Evolutionary conservation across 2,797 vertebrate genomes (phyloP), one percentile per base, ranked within the genome.

Genomic region (Pithecia hirsuta): DNA sequence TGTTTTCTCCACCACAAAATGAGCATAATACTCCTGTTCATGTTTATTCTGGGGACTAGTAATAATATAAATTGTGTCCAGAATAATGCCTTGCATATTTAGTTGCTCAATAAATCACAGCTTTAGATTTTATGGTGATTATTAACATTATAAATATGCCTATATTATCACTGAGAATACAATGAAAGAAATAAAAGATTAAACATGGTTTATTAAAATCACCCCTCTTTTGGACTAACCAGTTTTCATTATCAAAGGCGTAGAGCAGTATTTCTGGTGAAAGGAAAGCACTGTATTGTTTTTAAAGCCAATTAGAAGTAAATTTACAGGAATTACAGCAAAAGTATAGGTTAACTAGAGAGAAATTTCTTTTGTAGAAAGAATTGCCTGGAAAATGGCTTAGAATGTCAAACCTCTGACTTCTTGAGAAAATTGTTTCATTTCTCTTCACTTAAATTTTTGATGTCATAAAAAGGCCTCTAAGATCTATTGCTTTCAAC

Each of bases 291-390:
- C 14, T 96, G 97, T 5, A 55, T 89, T 96, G 11, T 92, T 87
- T 87, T 20, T 79, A 84, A 93, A 95, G 64, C 78, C 72, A 94
- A 74, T 95, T 93, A 97, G 57, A 88, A 92, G 8, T 79, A 61
- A 89, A 95, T 93, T 96, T 93, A 57, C 13, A 81, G 33, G 44
- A 79, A 36, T 91, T 72, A 84, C 41, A 82, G 50, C 33, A 52
- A 67, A 95, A 86, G 44, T 87, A 90, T 26, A 92, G 50, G 44
- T 92, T 92, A 94, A 76, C 52, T 92, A 67, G 74, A 94, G 36
- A 90, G 48, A 94, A 64, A 97, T 81, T 92, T 61, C 57, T 96
- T 93, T 70, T 70, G 9, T 67, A 85, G 81, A 91, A 93, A 79
- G 9, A 86, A 80, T n/a, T 83, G 39, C 28, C 19, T 59, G 9